phyloP scores from a whole-genome alignment of 2,797 vertebrate species.

The Cyprinella venusta region DNA sequence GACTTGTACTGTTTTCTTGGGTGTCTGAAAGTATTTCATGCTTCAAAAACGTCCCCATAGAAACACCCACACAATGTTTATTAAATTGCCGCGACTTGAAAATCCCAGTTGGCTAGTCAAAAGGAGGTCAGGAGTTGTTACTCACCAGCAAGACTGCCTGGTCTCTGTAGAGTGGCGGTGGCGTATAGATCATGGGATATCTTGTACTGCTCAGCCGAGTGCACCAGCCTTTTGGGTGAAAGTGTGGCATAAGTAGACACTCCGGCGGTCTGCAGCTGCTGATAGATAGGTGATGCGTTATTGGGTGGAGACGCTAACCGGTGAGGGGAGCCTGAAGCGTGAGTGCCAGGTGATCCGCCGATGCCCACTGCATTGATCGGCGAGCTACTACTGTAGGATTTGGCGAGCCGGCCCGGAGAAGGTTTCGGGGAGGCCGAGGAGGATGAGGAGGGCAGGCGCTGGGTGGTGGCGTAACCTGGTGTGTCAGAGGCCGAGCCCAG shows the following conservation, averaged over 20 bases:
- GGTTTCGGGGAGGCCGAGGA: slow-evolving; percentile 90
- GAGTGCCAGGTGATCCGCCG: slow-evolving; percentile 76
- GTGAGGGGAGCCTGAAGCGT: slow-evolving; percentile 79
- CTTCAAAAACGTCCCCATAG: not conserved
- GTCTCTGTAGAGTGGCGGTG: slow-evolving; percentile 94
- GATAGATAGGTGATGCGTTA: slow-evolving; percentile 90
- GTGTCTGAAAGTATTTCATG: slow-evolving; percentile 3
- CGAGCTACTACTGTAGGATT: slow-evolving; percentile 95
- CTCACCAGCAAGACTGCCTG: slow-evolving; percentile 94
- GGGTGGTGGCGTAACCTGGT: slow-evolving; percentile 84
- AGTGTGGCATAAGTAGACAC: slow-evolving; percentile 97
- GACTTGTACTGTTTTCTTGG: not conserved
- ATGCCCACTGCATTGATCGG: slow-evolving; percentile 84
- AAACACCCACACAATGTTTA: slow-evolving; percentile 6
- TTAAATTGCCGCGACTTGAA: not conserved
- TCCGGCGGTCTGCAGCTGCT: slow-evolving; percentile 85
- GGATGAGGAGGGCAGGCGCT: slow-evolving; percentile 81
- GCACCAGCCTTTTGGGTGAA: slow-evolving; percentile 95
- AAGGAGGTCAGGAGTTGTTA: slow-evolving; percentile 25
- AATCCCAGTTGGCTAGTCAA: slow-evolving; percentile 13
- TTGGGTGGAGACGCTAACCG: slow-evolving; percentile 90
- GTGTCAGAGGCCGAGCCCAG: slow-evolving; percentile 86
- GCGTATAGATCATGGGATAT: slow-evolving; percentile 96
- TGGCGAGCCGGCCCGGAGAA: slow-evolving; percentile 89
- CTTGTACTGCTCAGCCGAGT: slow-evolving; percentile 95